phyloP scores from a whole-genome alignment of 2,113 vertebrate genomes.

The Trochalopteron elliotii region DNA sequence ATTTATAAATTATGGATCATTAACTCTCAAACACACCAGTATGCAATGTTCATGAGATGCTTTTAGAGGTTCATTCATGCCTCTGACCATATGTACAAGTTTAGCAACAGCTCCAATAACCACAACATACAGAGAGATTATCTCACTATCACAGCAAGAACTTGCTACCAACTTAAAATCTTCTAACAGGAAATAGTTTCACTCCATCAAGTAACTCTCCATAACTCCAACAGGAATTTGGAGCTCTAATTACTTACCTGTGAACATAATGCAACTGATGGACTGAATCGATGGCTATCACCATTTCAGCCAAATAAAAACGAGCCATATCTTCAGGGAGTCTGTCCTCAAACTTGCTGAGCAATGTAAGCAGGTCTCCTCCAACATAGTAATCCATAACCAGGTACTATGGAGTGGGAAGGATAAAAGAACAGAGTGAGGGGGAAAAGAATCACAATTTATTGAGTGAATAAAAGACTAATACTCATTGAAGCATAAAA shows the following conservation, averaged over 20 bases:
- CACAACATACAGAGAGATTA: background rate
- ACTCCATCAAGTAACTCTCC: background rate
- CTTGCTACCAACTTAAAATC: background rate
- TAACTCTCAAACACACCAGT: background rate
- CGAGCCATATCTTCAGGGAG: slow-evolving; percentile 97
- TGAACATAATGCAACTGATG: slow-evolving; percentile 98
- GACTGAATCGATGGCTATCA: slow-evolving; percentile 96
- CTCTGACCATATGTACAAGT: background rate
- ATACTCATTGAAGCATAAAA: background rate
- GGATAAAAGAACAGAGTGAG: background rate
- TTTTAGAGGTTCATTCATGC: background rate
- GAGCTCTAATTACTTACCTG: slow-evolving; percentile 76
- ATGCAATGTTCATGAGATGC: background rate
- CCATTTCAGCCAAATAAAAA: slow-evolving; percentile 99
- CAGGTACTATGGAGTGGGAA: slow-evolving; percentile 81
- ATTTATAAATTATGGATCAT: background rate
- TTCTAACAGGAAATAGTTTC: background rate
- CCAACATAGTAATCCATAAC: slow-evolving; percentile 99
- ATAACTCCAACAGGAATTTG: background rate
- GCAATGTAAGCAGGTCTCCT: slow-evolving; percentile 95
- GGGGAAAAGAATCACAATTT: fast-evolving
- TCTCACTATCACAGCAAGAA: background rate
- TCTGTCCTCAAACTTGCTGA: slow-evolving; percentile 98
- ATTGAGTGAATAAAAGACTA: background rate
- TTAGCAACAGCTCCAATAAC: background rate